These are phyloP conservation scores for Erpornis zantholeuca DNA, from an alignment of 2,113 vertebrate genomes.

Conservation along the genomic window DNA sequence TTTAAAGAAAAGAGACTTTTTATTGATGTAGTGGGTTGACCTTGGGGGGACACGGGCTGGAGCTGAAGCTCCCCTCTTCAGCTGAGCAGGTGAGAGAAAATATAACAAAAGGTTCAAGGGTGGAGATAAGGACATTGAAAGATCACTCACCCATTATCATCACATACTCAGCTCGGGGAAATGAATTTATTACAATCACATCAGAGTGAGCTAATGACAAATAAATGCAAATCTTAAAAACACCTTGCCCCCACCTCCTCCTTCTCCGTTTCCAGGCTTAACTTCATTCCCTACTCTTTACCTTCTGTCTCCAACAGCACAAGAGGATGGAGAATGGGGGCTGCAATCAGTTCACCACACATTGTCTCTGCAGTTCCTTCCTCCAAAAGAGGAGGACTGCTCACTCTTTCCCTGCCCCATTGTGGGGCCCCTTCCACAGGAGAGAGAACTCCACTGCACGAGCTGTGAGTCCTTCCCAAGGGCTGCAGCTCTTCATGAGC, in stretches of 20 bases:
- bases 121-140: not conserved
- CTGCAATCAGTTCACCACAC: not conserved
- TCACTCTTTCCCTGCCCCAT: not conserved
- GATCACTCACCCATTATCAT: not conserved
- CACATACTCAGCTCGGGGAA: not conserved
- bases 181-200: not conserved
- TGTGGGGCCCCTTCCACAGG: not conserved
- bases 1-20: not conserved
- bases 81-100: not conserved
- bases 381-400: not conserved
- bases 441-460: not conserved
- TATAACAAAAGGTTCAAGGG: not conserved
- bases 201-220: not conserved
- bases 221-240: not conserved
- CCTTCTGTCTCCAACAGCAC: not conserved
- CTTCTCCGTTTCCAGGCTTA: not conserved
- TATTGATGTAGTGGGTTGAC: not conserved
- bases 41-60: accelerated
- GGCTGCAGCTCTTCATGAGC: not conserved
- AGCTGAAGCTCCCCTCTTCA: not conserved
- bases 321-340: not conserved
- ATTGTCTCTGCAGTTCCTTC: not conserved
- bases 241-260: not conserved
- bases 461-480: not conserved
- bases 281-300: not conserved